A percentile compares a stretch with the other conserved stretches of the same genome.
Evolutionary conservation across 2,113 vertebrate genomes (phyloP).

Genomic region (Embiotoca jacksoni): DNA sequence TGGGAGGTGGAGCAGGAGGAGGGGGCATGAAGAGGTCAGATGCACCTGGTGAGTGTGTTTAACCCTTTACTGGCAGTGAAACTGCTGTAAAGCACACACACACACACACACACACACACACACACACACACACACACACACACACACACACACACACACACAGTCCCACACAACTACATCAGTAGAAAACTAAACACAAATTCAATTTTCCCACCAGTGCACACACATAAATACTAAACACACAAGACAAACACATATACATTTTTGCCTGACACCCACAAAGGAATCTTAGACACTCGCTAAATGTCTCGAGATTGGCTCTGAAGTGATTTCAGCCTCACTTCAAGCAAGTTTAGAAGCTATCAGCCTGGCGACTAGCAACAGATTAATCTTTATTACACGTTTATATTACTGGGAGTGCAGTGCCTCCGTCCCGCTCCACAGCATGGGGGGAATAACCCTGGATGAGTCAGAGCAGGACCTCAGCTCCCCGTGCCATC

Average conservation of each 20-base stretch:
- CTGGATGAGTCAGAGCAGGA: constrained; percentile 82
- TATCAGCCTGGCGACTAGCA: constrained; percentile 83
- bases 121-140: not conserved
- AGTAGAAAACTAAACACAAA: constrained; percentile 42
- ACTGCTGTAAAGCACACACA: constrained; percentile 29
- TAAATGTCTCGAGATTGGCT: constrained; percentile 79
- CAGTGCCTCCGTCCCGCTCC: constrained; percentile 73
- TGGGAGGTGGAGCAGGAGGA: constrained; percentile 86
- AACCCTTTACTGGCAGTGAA: constrained; percentile 32
- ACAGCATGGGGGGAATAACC: constrained; percentile 82
- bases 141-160: constrained; percentile 3
- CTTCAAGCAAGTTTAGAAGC: constrained; percentile 87
- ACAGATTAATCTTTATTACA: constrained; percentile 90
- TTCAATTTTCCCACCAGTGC: constrained; percentile 55
- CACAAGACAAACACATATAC: constrained; percentile 61
- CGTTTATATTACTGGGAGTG: constrained; percentile 86
- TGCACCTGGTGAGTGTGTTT: constrained; percentile 93
- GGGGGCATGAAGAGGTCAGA: constrained; percentile 97
- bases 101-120: constrained; percentile 18
- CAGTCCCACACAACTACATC: constrained; percentile 3
- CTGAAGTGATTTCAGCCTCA: constrained; percentile 87
- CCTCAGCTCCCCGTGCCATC: constrained; percentile 82
- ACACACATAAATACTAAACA: constrained; percentile 46
- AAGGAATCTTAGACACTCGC: constrained; percentile 71
- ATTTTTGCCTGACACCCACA: constrained; percentile 70